A percentile compares a stretch with the other conserved stretches of the same genome.
These are phyloP conservation scores for Protonibea diacanthus DNA, from an alignment of 2,797 vertebrate species.

Conservation along the genomic window DNA sequence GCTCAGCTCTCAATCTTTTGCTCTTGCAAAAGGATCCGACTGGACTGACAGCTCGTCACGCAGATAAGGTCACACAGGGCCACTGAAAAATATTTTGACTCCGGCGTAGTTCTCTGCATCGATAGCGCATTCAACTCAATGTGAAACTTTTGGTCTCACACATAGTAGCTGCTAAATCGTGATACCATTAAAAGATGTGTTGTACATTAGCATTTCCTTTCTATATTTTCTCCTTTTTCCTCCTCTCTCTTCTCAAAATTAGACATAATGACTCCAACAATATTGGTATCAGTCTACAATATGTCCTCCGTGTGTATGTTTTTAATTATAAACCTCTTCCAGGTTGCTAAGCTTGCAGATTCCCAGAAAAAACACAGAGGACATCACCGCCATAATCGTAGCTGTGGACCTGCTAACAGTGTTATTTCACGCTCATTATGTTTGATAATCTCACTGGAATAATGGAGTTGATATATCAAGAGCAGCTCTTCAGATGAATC, in stretches of 20 bases:
- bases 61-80: constrained; percentile 22
- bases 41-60: constrained; percentile 40
- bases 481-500: background rate
- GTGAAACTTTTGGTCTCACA: background rate
- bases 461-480: background rate
- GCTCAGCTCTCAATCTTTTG: constrained; percentile 26
- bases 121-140: background rate
- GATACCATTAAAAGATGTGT: background rate
- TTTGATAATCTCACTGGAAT: background rate
- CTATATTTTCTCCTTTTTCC: too few species aligned
- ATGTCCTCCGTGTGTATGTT: background rate
- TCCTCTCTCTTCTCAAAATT: background rate
- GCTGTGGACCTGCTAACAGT: background rate
- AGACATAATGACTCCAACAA: background rate
- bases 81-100: constrained; percentile 4
- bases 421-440: background rate
- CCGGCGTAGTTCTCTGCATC: background rate
- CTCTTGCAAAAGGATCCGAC: constrained; percentile 38
- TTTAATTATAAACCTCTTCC: background rate
- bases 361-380: background rate
- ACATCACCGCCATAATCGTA: background rate
- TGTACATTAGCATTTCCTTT: background rate
- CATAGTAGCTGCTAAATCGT: background rate
- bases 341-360: background rate
- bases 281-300: background rate